A percentile compares a stretch with the other conserved stretches of the same genome.
Conservation (phyloP, 2,888 invertebrate species). For the Drosophila nr. medialis region DNA sequence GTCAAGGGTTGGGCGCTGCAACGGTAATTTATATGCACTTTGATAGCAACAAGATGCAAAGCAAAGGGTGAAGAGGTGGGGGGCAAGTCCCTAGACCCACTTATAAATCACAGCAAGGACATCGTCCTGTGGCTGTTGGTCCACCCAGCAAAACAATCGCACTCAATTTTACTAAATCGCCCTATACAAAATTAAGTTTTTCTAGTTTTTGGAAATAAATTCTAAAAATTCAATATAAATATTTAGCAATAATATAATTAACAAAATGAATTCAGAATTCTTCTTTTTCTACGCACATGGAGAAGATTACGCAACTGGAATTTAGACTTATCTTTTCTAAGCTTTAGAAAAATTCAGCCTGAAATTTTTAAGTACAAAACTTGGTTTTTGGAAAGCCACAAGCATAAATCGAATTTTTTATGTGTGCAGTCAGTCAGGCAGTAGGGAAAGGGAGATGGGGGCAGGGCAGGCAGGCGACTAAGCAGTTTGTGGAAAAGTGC, state of each 20-base stretch:
- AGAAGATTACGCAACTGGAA: no score
- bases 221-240: no score
- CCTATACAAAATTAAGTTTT: no score
- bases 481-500: constrained; percentile 79
- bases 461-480: constrained; percentile 47
- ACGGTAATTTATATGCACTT: constrained; percentile 76
- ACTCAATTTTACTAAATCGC: background rate
- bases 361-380: background rate
- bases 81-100: constrained; percentile 22
- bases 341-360: background rate
- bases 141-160: background rate
- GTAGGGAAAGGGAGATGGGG: rapidly evolving
- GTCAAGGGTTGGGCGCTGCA: constrained; percentile 1
- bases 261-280: no score
- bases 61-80: constrained; percentile 29
- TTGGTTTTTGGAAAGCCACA: background rate
- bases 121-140: constrained; percentile 27
- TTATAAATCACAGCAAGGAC: constrained; percentile 71
- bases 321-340: background rate
- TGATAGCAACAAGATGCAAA: constrained; percentile 79
- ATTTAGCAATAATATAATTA: no score
- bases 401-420: background rate
- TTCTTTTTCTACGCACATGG: no score
- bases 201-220: no score
- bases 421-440: background rate